These are phyloP conservation scores for Drosophila bipectinata DNA, from an alignment of 1,140 invertebrate genomes.

Conservation along the genomic window DNA sequence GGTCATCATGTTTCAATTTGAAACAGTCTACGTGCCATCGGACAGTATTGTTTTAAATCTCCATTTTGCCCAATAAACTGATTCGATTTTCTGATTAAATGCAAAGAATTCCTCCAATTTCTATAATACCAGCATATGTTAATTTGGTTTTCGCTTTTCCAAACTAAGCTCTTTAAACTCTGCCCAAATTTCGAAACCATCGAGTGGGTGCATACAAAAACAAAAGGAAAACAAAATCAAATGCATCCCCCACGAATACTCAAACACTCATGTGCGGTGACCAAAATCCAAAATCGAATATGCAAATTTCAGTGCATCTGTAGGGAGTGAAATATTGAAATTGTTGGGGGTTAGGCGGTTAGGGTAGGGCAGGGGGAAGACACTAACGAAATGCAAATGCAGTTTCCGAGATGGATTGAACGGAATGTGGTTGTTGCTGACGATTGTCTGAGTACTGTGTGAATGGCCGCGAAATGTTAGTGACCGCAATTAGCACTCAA, in stretches of 20 bases:
- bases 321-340: slow-evolving; percentile 5
- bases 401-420: slow-evolving; percentile 41
- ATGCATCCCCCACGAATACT: slow-evolving; percentile 17
- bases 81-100: slow-evolving; percentile 5
- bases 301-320: slow-evolving; percentile 36
- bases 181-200: slow-evolving; percentile 9
- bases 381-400: slow-evolving; percentile 52
- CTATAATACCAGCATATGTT: slow-evolving; percentile 23
- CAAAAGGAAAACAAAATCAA: slow-evolving; percentile 18
- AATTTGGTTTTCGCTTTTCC: slow-evolving; percentile 18
- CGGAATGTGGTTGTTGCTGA: slow-evolving; percentile 11
- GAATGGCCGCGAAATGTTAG: slow-evolving; percentile 67
- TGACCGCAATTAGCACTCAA: slow-evolving; percentile 73
- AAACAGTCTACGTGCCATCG: no score
- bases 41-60: no score
- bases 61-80: no score
- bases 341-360: slow-evolving; percentile 8
- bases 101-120: slow-evolving; percentile 11
- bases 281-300: slow-evolving; percentile 58
- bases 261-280: slow-evolving; percentile 6
- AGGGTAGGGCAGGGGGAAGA: not conserved
- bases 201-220: slow-evolving; percentile 15
- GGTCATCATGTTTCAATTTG: no score
- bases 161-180: slow-evolving; percentile 19
- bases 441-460: slow-evolving; percentile 27